Evolutionary conservation across 1,140 invertebrate genomes (phyloP), one percentile per base, ranked within the genome.

Genomic region (Eurytemora carolleeae): DNA sequence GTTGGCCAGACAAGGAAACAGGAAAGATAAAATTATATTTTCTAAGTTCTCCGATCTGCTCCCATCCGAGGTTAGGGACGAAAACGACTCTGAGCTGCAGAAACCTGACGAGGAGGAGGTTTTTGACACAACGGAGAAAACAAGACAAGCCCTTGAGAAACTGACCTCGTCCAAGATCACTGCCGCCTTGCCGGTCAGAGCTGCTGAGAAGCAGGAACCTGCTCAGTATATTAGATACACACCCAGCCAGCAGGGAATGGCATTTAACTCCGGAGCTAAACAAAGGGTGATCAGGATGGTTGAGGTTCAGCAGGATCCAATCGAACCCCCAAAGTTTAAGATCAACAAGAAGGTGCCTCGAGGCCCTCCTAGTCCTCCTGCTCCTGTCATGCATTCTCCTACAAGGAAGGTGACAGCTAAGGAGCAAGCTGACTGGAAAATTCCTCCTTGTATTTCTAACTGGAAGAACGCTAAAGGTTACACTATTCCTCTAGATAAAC

Each of bases 391-490:
- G 74, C 95, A 98, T 75, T 98, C 93, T 0, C 96, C 96, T 0
- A 94, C 95, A 0, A 79, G 95, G 62, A 89, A 98, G 72, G 74
- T 95, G 0, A 96, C 94, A 2, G 92, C 94, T 0, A 96, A 97
- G 72, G 95, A 99, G 72, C 95, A 99, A 71, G 86, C 95, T 65
- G 94, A 99, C 73, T 99, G 96, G 96, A 98, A 98, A 75, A 97
- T 99, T 67, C 96, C 96, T 18, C 96, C 96, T 0, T 98, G 95
- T 70, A 96, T 99, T 65, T 95, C 90, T 16, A 98, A 99, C 70
- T 99, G 95, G 95, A 99, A 99, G 74, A 99, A 99, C 71, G 87
- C 93, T 1, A 97, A 91, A 79, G 88, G 91, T 69, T 98, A 97
- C 75, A 98, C 95, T 0, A 96, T 99, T 69, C 95, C 95, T 0